A percentile compares a stretch with the other conserved stretches of the same genome.
These are phyloP conservation scores for Tringa solitaria DNA, from an alignment of 2,113 vertebrate species.

Conservation along the genomic window DNA sequence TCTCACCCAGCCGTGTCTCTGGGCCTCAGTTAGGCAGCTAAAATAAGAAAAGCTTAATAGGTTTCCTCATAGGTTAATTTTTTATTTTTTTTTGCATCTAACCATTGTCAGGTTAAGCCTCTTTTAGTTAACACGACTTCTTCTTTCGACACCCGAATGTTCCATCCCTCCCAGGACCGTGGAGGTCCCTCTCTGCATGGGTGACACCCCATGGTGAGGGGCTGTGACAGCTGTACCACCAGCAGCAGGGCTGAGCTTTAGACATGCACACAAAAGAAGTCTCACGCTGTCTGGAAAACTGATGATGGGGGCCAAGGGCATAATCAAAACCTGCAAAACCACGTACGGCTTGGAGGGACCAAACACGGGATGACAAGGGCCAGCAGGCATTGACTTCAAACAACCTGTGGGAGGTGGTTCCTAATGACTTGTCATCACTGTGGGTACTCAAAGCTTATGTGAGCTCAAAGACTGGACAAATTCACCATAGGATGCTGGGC, in stretches of 20 bases:
- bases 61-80: background rate
- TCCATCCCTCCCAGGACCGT: background rate
- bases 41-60: background rate
- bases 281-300: background rate
- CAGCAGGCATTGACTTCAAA: background rate
- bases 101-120: background rate
- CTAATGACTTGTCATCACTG: background rate
- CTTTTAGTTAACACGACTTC: background rate
- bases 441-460: background rate
- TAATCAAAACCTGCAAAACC: conserved; percentile 15
- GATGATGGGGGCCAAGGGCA: background rate
- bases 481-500: background rate
- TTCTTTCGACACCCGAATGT: background rate
- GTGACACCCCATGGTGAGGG: background rate
- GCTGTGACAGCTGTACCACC: background rate
- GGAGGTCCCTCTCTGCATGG: background rate
- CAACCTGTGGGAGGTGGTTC: background rate
- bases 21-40: background rate
- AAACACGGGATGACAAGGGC: background rate
- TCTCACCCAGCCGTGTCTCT: background rate
- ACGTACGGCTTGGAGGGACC: background rate
- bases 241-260: background rate
- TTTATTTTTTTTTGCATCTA: background rate
- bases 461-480: background rate
- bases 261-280: background rate